A percentile compares a stretch with the other conserved stretches of the same genome.
These are phyloP conservation scores for Phallusia fumigata DNA, from an alignment of 23 tunicate species.

Conservation along the genomic window DNA sequence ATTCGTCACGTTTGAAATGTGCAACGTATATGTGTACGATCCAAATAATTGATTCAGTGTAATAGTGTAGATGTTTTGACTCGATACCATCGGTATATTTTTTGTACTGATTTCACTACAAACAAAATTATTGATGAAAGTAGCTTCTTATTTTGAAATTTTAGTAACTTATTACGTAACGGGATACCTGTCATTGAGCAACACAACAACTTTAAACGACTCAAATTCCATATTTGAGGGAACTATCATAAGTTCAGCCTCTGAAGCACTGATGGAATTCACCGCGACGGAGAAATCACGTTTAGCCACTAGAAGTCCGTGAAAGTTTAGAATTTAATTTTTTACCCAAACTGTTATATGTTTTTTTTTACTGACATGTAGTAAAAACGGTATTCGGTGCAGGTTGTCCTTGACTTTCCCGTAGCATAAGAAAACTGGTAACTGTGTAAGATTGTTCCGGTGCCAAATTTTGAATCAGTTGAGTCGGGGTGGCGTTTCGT, in stretches of 20 bases:
- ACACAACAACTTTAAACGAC: no score
- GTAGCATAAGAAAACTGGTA: background rate
- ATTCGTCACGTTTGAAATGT: background rate
- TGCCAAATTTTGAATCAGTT: background rate
- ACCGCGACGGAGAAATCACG: no score
- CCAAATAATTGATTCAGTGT: background rate
- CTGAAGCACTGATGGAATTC: no score
- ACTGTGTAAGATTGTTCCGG: background rate
- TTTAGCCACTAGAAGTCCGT: no score
- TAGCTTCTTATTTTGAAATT: no score
- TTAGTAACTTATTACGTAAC: no score
- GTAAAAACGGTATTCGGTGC: background rate
- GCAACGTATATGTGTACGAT: background rate
- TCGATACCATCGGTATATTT: background rate
- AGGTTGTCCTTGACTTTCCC: background rate
- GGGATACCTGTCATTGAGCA: no score
- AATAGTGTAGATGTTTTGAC: background rate
- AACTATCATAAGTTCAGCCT: no score
- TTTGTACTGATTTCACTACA: background rate
- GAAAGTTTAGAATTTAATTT: no score
- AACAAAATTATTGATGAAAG: background rate
- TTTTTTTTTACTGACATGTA: background rate
- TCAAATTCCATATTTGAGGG: no score
- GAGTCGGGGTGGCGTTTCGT: background rate
- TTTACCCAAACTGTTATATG: no score